Conservation (phyloP, 2,888 invertebrate genomes). For the Orchesella flavescens region DNA sequence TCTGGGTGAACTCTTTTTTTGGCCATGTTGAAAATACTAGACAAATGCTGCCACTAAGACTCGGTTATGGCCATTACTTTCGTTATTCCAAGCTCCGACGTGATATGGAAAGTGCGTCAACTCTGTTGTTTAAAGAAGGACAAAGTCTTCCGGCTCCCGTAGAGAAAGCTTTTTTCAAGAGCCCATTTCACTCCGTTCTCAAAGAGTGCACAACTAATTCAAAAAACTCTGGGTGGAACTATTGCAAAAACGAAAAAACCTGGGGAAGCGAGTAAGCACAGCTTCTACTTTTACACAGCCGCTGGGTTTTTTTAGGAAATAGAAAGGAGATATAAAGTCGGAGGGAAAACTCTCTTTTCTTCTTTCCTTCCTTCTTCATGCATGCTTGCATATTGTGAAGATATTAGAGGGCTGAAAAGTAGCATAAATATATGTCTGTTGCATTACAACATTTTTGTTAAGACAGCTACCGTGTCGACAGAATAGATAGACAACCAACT, state of each 20-base stretch:
- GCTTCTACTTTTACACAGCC: background rate
- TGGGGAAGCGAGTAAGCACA: background rate
- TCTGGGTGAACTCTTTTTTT: conserved; percentile 6
- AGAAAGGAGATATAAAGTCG: background rate
- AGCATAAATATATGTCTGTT: background rate
- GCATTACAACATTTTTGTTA: background rate
- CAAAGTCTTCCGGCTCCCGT: conserved; percentile 55
- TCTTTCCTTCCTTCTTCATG: conserved; percentile 13
- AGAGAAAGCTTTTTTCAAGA: conserved; percentile 52
- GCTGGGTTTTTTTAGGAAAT: conserved; percentile 4
- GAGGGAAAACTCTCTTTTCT: conserved; percentile 29
- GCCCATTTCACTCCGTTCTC: conserved; percentile 39
- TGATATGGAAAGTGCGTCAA: conserved; percentile 27
- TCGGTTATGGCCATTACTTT: conserved; percentile 16
- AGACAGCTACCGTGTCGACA: background rate
- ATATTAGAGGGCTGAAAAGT: conserved; percentile 14
- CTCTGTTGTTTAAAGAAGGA: conserved; percentile 38
- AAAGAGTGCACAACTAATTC: conserved; percentile 53
- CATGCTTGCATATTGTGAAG: conserved; percentile 25
- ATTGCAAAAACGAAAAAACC: conserved; percentile 26
- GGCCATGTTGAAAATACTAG: background rate
- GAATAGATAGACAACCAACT: background rate
- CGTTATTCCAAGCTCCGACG: background rate
- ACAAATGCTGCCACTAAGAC: conserved; percentile 16
- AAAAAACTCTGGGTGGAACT: conserved; percentile 36